Percentiles rank a stretch among this genome's conserved stretches.
phyloP scores from a whole-genome alignment of 2,888 invertebrate genomes.

The Itoplectis maculator region DNA sequence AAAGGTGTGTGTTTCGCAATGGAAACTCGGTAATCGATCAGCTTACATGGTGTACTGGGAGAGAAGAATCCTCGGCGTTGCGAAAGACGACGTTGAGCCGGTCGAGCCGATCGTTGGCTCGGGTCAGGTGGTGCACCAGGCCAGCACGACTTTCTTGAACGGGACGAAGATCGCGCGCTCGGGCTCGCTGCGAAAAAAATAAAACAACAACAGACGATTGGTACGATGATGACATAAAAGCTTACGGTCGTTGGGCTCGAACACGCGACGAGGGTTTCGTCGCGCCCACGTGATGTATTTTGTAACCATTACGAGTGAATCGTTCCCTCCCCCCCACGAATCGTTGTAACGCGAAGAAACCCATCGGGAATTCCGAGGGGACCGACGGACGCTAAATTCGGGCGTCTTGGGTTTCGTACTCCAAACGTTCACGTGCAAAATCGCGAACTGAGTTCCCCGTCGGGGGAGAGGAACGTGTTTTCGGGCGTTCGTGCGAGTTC shows the following conservation, averaged over 20 bases:
- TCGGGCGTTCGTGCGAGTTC: slow-evolving; percentile 29
- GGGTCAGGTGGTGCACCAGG: slow-evolving; percentile 87
- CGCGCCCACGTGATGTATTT: slow-evolving; percentile 17
- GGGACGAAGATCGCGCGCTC: slow-evolving; percentile 91
- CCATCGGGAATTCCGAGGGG: slow-evolving; percentile 16
- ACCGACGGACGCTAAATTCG: slow-evolving; percentile 27
- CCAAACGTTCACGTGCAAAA: slow-evolving; percentile 33
- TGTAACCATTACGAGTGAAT: neutral
- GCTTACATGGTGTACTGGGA: slow-evolving; percentile 82
- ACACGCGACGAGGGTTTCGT: slow-evolving; percentile 25
- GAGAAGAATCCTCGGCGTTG: slow-evolving; percentile 78
- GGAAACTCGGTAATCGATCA: slow-evolving; percentile 56
- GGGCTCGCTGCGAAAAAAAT: slow-evolving; percentile 85
- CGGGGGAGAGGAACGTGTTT: slow-evolving; percentile 31
- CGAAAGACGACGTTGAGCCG: slow-evolving; percentile 71
- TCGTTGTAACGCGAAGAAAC: slow-evolving; percentile 26
- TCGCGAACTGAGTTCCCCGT: slow-evolving; percentile 35
- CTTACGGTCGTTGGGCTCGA: neutral
- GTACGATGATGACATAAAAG: slow-evolving; percentile 25
- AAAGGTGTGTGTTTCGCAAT: slow-evolving; percentile 30
- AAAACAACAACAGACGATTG: no score
- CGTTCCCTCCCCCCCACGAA: neutral
- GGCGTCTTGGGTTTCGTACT: slow-evolving; percentile 42
- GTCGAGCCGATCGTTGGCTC: slow-evolving; percentile 68
- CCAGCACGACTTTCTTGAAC: slow-evolving; percentile 92